These are phyloP conservation scores for Oryctes rhinoceros DNA, from an alignment of 1,140 invertebrate species.

Conservation along the genomic window DNA sequence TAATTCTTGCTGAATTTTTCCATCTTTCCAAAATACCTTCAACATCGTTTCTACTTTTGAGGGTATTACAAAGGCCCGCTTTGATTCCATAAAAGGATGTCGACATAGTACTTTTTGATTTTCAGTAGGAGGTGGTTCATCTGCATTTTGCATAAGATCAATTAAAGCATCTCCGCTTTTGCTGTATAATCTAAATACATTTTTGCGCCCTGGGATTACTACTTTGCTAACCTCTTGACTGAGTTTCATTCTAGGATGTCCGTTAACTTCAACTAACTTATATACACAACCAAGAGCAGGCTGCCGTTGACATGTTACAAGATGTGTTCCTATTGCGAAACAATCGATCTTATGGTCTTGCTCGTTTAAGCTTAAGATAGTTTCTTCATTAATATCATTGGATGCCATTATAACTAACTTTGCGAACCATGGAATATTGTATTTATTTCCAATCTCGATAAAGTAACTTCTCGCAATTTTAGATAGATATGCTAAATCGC, in stretches of 20 bases:
- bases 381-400: constrained; percentile 99
- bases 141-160: constrained; percentile 84
- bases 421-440: constrained; percentile 87
- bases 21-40: constrained; percentile 84
- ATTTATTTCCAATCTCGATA: constrained; percentile 77
- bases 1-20: constrained; percentile 73
- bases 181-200: constrained; percentile 81
- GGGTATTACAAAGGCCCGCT: constrained; percentile 92
- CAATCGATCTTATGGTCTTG: constrained; percentile 96
- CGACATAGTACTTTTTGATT: constrained; percentile 71
- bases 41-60: constrained; percentile 81
- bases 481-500: constrained; percentile 96
- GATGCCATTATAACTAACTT: constrained; percentile 93
- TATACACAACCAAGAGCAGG: constrained; percentile 98
- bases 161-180: constrained; percentile 91
- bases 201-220: constrained; percentile 94
- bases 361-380: constrained; percentile 96
- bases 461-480: constrained; percentile 84
- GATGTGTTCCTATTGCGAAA: constrained; percentile 89
- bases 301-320: constrained; percentile 86
- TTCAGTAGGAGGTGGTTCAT: constrained; percentile 79
- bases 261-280: constrained; percentile 96
- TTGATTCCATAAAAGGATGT: constrained; percentile 97
- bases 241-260: constrained; percentile 92
- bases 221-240: constrained; percentile 98